Conservation (phyloP, 2,888 invertebrate species). For the Leptinotarsa tumamoca region DNA sequence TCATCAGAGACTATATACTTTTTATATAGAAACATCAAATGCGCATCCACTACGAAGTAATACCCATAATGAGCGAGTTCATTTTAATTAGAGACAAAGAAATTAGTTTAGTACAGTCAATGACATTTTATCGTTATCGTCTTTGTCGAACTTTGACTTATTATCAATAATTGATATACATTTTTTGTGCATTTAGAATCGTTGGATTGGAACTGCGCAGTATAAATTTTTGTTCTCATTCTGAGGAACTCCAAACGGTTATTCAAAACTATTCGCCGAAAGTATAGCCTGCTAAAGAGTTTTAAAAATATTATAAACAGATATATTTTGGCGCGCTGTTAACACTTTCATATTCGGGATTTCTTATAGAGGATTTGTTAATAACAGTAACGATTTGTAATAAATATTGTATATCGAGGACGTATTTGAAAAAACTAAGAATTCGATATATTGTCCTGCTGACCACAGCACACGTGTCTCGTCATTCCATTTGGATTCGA, state of each 20-base stretch:
- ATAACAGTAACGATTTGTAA: too few species aligned
- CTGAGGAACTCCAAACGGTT: not conserved
- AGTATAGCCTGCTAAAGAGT: not conserved
- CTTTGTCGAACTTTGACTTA: slow-evolving; percentile 18
- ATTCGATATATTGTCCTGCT: too few species aligned
- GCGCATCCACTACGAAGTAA: too few species aligned
- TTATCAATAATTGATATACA: slow-evolving; percentile 12
- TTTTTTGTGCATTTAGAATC: slow-evolving; percentile 16
- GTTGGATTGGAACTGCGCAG: slow-evolving; percentile 1
- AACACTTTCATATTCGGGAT: too few species aligned
- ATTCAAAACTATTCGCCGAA: not conserved
- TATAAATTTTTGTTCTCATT: not conserved
- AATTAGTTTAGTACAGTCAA: slow-evolving; percentile 21
- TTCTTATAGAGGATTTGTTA: too few species aligned
- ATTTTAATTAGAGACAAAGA: slow-evolving; percentile 22
- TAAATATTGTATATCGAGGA: too few species aligned
- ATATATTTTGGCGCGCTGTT: too few species aligned
- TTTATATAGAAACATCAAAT: not conserved
- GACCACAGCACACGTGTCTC: too few species aligned
- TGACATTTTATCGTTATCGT: slow-evolving; percentile 24
- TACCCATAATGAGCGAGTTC: not conserved
- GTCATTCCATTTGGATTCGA: too few species aligned
- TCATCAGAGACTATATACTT: not conserved
- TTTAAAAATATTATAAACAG: too few species aligned
- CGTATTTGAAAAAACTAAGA: too few species aligned